Base-by-base conservation (phyloP, 2,888 invertebrate genomes). In the Dolomedes plantarius region DNA sequence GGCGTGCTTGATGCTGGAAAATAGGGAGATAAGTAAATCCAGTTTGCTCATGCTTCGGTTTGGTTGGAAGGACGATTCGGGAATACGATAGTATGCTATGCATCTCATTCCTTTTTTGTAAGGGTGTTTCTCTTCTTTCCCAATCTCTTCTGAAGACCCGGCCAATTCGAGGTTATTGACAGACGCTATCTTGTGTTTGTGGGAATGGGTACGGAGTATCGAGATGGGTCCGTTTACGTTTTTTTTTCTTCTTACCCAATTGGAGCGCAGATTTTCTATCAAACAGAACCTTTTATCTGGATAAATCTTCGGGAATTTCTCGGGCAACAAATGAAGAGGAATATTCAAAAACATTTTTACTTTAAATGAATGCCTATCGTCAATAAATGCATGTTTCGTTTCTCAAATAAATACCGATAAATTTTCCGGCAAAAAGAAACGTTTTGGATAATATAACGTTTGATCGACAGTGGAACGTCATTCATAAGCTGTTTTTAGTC, bases 1-100 rank as follows among this genome's bases (percentile, higher is more conserved):
- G 56, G 73, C 74, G 74, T 73, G 74, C 78, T 74, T 69, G 74
- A 78, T 79, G 73, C 78, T 79, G 74, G 85, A 86, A 86, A 86
- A 86, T 86, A 64, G 78, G 85, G 78, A 86, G 85, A 78, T 86
- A 86, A 86, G 85, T 86, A 86, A 86, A 86, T 86, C 85, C 78
- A 74, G 85, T 86, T 86, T 86, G 85, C 74, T 67, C 41, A 78
- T 74, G 85, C 79, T 74, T 72, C 78, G 72, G 77, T 85, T 78
- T 71, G 77, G 76, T 68, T 56, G 77, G 50, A 64, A 79, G 74
- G 73, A 86, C 85, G 85, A 75, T 68, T 16, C 46, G 39, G 62
- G 85, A 86, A 86, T 86, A 78, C 85, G 79, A 79, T 86, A 86
- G 77, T 67, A 36, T 72, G 76, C 50, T 32, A 50, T 76, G 68